These are phyloP conservation scores for Pluvianellus socialis DNA, from an alignment of 2,113 vertebrate genomes.

Conservation along the genomic window DNA sequence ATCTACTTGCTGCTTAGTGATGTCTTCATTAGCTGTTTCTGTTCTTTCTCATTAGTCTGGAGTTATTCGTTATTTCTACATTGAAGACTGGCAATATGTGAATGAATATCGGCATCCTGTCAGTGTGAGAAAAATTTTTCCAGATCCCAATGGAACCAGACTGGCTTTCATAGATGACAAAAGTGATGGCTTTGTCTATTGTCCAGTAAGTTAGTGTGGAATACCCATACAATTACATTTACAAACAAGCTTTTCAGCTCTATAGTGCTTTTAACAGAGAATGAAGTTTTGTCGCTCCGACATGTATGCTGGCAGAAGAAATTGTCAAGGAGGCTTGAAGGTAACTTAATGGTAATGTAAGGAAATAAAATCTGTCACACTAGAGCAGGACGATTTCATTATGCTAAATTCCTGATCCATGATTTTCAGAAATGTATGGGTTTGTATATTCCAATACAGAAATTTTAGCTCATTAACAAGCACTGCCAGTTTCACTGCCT, in stretches of 20 bases:
- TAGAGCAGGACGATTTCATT: background rate
- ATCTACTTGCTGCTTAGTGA: background rate
- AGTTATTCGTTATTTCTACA: conserved; percentile 85
- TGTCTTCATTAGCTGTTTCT: background rate
- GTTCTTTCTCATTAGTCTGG: conserved; percentile 78
- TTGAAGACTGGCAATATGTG: conserved; percentile 93
- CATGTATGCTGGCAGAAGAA: background rate
- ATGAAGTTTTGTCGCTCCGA: background rate
- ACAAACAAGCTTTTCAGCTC: background rate
- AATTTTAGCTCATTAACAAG: background rate
- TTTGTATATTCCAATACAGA: background rate
- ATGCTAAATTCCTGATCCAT: background rate
- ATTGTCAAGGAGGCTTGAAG: background rate
- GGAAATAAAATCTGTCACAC: background rate
- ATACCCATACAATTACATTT: background rate
- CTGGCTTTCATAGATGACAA: conserved; percentile 94
- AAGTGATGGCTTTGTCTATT: conserved; percentile 91
- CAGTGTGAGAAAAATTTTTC: conserved; percentile 90
- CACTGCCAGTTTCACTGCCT: background rate
- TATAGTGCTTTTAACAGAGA: background rate
- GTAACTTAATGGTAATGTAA: background rate
- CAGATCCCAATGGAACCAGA: conserved; percentile 87
- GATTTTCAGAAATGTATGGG: background rate
- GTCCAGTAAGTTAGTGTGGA: conserved; percentile 78
- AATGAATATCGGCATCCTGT: conserved; percentile 89